Evolutionary conservation across 2,797 vertebrate species (phyloP).

Genomic region (Hylomyscus alleni): DNA sequence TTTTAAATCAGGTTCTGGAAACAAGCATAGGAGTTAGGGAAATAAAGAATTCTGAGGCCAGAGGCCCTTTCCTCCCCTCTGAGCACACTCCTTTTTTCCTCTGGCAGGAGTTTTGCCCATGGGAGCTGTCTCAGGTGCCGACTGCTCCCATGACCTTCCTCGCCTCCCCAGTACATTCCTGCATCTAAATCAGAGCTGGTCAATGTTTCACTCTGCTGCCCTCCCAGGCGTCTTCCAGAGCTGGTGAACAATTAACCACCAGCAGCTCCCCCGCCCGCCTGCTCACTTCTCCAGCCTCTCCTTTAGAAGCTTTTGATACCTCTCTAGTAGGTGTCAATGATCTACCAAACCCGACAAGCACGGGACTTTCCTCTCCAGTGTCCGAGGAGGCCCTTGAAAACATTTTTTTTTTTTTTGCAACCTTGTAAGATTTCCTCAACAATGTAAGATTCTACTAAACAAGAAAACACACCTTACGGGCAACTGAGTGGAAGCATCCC

Average conservation of each 20-base stretch:
- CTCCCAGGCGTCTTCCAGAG: conserved; percentile 73
- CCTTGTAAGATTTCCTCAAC: neutral
- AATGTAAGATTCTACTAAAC: neutral
- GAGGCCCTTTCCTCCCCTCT: conserved; percentile 60
- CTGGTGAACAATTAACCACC: conserved; percentile 84
- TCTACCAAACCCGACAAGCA: conserved; percentile 60
- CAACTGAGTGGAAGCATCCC: neutral
- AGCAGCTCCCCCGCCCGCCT: conserved; percentile 50
- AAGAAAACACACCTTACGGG: neutral
- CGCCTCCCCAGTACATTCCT: conserved; percentile 75
- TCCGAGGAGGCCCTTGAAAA: neutral
- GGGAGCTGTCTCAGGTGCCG: conserved; percentile 78
- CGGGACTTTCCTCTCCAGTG: neutral
- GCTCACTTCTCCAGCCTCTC: conserved; percentile 17
- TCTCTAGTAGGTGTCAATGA: conserved; percentile 71
- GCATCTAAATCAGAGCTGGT: conserved; percentile 79
- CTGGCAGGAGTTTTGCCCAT: conserved; percentile 73
- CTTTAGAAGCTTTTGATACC: neutral
- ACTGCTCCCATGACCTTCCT: conserved; percentile 58
- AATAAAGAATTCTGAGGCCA: conserved; percentile 47
- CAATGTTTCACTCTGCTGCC: conserved; percentile 82
- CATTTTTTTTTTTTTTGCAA: neutral
- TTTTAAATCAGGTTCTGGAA: conserved; percentile 20
- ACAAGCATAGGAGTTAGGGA: conserved; percentile 19
- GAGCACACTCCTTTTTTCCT: conserved; percentile 49